These are phyloP conservation scores for Marcusenius ussheri DNA, from an alignment of 2,113 vertebrate genomes.

Conservation along the genomic window DNA sequence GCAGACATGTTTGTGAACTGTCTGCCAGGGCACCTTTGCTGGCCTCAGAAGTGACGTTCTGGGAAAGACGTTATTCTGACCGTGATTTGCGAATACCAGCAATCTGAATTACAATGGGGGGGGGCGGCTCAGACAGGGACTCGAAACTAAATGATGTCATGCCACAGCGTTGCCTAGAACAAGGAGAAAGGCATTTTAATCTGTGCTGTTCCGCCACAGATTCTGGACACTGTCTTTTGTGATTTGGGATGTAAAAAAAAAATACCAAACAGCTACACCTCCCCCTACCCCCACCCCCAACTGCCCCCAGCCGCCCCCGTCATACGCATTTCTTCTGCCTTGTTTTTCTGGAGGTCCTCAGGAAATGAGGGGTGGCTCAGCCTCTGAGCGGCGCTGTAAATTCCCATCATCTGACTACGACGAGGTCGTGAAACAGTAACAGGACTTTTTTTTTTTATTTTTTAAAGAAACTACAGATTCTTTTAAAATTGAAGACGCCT, in stretches of 20 bases:
- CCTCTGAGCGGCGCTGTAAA: not conserved
- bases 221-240: constrained; percentile 13
- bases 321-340: not conserved
- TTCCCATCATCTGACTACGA: not conserved
- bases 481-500: not conserved
- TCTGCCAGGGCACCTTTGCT: constrained; percentile 30
- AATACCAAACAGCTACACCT: not conserved
- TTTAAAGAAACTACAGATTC: not conserved
- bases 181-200: constrained; percentile 19
- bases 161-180: not conserved
- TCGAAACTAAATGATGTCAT: constrained; percentile 30
- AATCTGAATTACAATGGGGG: constrained; percentile 12
- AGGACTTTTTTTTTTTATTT: not conserved
- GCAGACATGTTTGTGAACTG: not conserved
- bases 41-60: constrained; percentile 14
- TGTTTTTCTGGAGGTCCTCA: not conserved
- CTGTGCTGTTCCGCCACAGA: constrained; percentile 4
- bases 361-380: not conserved
- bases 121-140: not conserved
- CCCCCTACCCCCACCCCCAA: too few species aligned
- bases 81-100: constrained; percentile 27
- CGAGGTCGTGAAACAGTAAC: not conserved
- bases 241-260: not conserved
- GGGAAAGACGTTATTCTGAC: not conserved
- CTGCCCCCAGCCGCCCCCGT: not conserved